phyloP scores from a whole-genome alignment of 2,888 invertebrate species.

The Ctenicera cuprea region DNA sequence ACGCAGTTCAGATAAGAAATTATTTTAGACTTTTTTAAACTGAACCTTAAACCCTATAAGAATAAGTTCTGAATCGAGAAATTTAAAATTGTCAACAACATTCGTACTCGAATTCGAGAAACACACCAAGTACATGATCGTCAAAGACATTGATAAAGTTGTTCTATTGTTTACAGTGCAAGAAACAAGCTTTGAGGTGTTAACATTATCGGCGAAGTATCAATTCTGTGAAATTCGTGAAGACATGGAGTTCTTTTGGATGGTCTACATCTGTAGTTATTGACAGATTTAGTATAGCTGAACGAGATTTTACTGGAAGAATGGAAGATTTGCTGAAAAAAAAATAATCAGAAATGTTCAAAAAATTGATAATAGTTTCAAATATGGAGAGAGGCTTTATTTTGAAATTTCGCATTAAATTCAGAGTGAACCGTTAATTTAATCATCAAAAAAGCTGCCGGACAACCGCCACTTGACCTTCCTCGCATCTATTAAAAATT shows the following conservation, averaged over 20 bases:
- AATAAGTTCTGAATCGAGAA: background rate
- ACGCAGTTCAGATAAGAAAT: constrained; percentile 18
- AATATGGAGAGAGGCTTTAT: too few species aligned
- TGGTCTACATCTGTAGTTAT: constrained; percentile 20
- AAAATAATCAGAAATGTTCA: too few species aligned
- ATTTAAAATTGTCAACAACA: background rate
- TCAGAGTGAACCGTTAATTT: too few species aligned
- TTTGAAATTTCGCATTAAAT: too few species aligned
- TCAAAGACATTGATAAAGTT: constrained; percentile 52
- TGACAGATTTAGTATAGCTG: constrained; percentile 19
- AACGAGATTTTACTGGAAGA: background rate
- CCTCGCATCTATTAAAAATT: too few species aligned
- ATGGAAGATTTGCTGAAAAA: too few species aligned
- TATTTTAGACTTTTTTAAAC: background rate
- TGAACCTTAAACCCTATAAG: background rate
- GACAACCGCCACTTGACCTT: too few species aligned
- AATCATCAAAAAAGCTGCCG: too few species aligned
- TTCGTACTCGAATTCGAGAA: constrained; percentile 32
- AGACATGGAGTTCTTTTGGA: constrained; percentile 2
- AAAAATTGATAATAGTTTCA: too few species aligned
- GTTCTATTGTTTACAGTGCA: constrained; percentile 44
- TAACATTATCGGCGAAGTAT: constrained; percentile 44
- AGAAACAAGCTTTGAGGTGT: constrained; percentile 43
- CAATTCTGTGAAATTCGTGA: constrained; percentile 29
- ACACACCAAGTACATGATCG: constrained; percentile 43